These are phyloP conservation scores for Magallana nippona DNA, from an alignment of 2,888 invertebrate genomes.

Conservation along the genomic window DNA sequence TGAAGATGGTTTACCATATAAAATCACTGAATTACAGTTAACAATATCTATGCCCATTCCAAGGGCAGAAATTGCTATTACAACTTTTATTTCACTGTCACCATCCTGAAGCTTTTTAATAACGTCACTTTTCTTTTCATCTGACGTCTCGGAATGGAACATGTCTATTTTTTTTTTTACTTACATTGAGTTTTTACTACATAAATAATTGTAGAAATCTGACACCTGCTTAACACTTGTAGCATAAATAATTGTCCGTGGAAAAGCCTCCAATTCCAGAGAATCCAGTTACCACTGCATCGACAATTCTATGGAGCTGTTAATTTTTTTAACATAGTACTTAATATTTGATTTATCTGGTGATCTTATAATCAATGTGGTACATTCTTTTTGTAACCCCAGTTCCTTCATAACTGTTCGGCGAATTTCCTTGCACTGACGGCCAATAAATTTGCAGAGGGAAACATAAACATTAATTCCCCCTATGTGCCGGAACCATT, in stretches of 20 bases:
- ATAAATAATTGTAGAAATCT: not conserved
- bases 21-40: not conserved
- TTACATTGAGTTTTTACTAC: not conserved
- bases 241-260: constrained; percentile 1
- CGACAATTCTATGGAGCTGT: not conserved
- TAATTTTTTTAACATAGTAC: not conserved
- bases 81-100: not conserved
- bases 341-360: not conserved
- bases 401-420: not conserved
- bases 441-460: not conserved
- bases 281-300: not conserved
- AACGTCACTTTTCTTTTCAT: constrained; percentile 1
- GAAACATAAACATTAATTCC: not conserved
- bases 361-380: not conserved
- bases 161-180: not conserved
- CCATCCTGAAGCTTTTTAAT: not conserved
- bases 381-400: not conserved
- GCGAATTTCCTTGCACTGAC: not conserved
- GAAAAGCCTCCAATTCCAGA: not conserved
- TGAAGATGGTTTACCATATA: not conserved
- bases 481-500: constrained; percentile 30
- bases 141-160: not conserved
- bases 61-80: constrained; percentile 14
- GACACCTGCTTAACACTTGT: not conserved
- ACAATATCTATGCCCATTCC: constrained; percentile 2